Conservation (phyloP, 2,888 invertebrate species). For the Cosmia trapezina region DNA sequence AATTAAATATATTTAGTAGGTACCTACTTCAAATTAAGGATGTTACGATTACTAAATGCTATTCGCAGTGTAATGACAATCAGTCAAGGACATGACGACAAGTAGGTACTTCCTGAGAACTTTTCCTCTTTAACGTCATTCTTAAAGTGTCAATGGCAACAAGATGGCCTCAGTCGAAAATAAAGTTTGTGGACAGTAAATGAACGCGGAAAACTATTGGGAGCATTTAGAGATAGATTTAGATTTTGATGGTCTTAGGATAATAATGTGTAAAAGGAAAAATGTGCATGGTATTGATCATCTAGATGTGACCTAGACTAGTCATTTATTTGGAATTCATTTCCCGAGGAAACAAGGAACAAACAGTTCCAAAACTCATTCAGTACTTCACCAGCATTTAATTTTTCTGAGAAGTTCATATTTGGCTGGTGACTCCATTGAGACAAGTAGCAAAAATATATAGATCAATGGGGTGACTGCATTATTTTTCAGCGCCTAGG, state of each 20-base stretch:
- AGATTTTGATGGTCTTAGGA: background rate
- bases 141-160: constrained; percentile 6
- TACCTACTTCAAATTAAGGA: constrained; percentile 22
- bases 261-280: constrained; percentile 12
- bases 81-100: constrained; percentile 42
- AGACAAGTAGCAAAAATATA: too few species aligned
- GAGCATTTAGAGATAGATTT: background rate
- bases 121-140: constrained; percentile 43
- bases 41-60: constrained; percentile 31
- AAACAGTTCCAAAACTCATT: background rate
- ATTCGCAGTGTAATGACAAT: constrained; percentile 40
- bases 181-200: constrained; percentile 6
- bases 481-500: background rate
- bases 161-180: constrained; percentile 17
- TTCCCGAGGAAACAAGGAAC: background rate
- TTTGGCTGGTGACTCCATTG: background rate
- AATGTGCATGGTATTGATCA: constrained; percentile 8
- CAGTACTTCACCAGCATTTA: background rate
- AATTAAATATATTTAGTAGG: background rate
- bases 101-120: constrained; percentile 45
- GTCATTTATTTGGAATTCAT: too few species aligned
- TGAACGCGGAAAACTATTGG: constrained; percentile 9
- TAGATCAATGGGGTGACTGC: background rate
- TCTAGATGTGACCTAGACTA: background rate
- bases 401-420: too few species aligned